Base-by-base conservation (phyloP, 2,113 vertebrate genomes). In the Paradoxurus hermaphroditus region DNA sequence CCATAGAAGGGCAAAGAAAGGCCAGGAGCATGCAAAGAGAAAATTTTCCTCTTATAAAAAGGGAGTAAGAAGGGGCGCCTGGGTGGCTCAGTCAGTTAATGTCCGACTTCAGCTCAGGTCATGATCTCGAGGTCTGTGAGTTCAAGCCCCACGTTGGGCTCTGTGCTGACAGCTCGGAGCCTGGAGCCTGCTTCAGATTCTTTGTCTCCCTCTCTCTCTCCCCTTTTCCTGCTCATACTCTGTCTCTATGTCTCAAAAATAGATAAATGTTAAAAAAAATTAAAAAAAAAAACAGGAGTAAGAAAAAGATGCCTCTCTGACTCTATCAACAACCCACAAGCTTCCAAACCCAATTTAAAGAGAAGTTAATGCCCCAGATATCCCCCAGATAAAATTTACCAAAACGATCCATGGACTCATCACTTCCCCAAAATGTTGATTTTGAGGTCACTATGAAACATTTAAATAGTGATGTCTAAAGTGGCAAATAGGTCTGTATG, bases 261-360 rank as follows among this genome's bases (percentile, higher is more conserved):
- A n/a, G n/a, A n/a, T n/a, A n/a, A n/a, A n/a, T n/a, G n/a, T n/a
- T n/a, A n/a, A n/a, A n/a, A n/a, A n/a, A n/a, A n/a, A n/a, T n/a
- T n/a, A n/a, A n/a, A n/a, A n/a, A n/a, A n/a, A n/a, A n/a, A n/a
- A 97, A 70, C 9, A 62, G 27, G 36, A 70, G 18, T 49, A 9
- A 11, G 23, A 31, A 16, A 84, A 65, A 90, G 70, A 77, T 34
- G 34, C 25, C 86, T 86, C 15, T 51, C 12, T 83, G 62, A 94
- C 29, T 83, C 51, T 21, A 96, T 88, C 34, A 86, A 56, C 65
- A 90, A 90, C 53, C 25, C 25, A 89, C 59, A 63, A 73, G 27
- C 51, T 70, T 96, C 94, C 46, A 97, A 75, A 87, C 13, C 11
- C 29, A 93, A 25, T 59, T 44, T 90, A 23, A 87, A 94, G 68